Conservation (phyloP, 64 coral and sea anemone species). For the Stichodactyla mertensii region DNA sequence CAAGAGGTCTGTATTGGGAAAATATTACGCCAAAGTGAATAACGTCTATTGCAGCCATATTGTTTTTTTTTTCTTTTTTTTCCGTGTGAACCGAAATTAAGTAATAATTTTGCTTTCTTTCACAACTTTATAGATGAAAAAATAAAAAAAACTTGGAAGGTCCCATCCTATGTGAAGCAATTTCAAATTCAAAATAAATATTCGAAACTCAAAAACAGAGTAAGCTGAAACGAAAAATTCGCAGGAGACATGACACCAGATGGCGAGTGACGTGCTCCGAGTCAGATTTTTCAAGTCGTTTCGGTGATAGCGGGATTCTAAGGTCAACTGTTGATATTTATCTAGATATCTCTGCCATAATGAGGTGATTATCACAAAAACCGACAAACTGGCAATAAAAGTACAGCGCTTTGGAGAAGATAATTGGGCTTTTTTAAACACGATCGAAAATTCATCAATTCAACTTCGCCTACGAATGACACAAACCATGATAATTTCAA, state of each 20-base stretch:
- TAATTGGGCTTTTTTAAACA: background rate
- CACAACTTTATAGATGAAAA: too few relatives aligned
- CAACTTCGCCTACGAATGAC: background rate
- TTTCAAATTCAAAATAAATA: too few relatives aligned
- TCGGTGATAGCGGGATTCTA: background rate
- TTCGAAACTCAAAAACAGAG: too few relatives aligned
- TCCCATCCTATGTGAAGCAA: too few relatives aligned
- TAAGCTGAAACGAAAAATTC: background rate
- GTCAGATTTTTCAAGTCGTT: background rate
- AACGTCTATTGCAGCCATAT: too few relatives aligned
- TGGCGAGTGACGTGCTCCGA: background rate
- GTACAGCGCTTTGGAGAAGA: background rate
- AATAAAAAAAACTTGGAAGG: too few relatives aligned
- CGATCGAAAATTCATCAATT: too few relatives aligned
- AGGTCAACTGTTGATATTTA: background rate
- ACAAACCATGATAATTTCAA: background rate
- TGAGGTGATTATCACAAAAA: background rate
- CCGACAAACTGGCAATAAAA: conserved; percentile 1
- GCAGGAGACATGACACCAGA: background rate
- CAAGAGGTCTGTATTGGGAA: too few relatives aligned
- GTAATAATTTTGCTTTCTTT: too few relatives aligned
- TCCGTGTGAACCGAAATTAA: too few relatives aligned
- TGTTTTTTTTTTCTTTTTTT: too few relatives aligned
- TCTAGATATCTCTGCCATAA: background rate
- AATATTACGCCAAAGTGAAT: too few relatives aligned